These are phyloP conservation scores for Hypsopygia costalis DNA, from an alignment of 2,888 invertebrate genomes.

Conservation along the genomic window DNA sequence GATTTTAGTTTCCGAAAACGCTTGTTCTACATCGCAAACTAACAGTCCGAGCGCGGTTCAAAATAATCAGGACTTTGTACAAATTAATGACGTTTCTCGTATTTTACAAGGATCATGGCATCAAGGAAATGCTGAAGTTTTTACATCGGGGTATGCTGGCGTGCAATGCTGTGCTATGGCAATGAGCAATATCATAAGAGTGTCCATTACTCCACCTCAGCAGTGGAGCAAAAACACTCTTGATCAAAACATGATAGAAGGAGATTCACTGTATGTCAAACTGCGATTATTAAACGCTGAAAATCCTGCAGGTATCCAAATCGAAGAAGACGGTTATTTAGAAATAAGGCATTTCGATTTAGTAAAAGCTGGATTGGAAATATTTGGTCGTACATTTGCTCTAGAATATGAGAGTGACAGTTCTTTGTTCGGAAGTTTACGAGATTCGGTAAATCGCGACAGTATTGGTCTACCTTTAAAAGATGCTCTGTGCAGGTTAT, in stretches of 20 bases:
- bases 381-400: slow-evolving; percentile 1
- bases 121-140: slow-evolving; percentile 25
- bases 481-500: background rate
- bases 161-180: slow-evolving; percentile 28
- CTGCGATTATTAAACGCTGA: background rate
- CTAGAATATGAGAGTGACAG: slow-evolving; percentile 1
- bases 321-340: slow-evolving; percentile 9
- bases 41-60: no score
- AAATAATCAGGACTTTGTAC: background rate
- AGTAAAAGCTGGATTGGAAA: background rate
- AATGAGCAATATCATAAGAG: slow-evolving; percentile 20
- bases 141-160: slow-evolving; percentile 22
- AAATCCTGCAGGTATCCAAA: slow-evolving; percentile 10
- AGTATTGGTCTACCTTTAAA: background rate
- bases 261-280: slow-evolving; percentile 17
- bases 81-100: slow-evolving; percentile 11
- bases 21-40: no score
- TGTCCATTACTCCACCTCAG: slow-evolving; percentile 12
- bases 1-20: no score
- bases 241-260: slow-evolving; percentile 21
- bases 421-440: slow-evolving; percentile 1
- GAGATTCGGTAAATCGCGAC: background rate
- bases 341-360: background rate
- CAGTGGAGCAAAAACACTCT: slow-evolving; percentile 17
- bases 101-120: slow-evolving; percentile 29